Evolutionary conservation across 2,797 vertebrate genomes (phyloP).

Genomic region (Anas bernieri): DNA sequence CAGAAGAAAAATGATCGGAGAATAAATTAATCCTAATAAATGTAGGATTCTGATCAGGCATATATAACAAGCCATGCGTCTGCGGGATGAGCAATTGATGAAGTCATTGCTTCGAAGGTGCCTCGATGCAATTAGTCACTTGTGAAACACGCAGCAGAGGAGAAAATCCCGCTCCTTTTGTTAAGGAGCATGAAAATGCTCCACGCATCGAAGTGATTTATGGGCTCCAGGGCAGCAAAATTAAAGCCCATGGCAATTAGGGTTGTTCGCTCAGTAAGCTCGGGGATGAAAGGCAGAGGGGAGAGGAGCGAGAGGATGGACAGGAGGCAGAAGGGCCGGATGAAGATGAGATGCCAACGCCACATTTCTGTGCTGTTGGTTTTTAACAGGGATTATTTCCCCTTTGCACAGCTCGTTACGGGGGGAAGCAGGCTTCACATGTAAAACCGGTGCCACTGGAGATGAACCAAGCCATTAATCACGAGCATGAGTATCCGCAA

Average conservation of each 20-base stretch:
- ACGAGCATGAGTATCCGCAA: not conserved
- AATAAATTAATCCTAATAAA: conserved; percentile 72
- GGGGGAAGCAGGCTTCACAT: not conserved
- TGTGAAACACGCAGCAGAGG: conserved; percentile 42
- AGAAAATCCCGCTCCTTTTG: conserved; percentile 51
- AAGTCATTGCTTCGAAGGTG: conserved; percentile 66
- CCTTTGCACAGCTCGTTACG: not conserved
- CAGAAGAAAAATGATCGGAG: conserved; percentile 27
- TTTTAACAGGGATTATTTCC: not conserved
- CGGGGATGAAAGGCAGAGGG: conserved; percentile 1
- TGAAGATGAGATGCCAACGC: not conserved
- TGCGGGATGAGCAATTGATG: conserved; percentile 61
- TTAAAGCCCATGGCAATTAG: conserved; percentile 12
- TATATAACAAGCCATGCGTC: not conserved
- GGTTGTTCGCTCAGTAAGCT: not conserved
- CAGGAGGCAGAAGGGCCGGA: conserved; percentile 29
- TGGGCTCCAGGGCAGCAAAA: conserved; percentile 43
- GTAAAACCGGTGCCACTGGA: conserved; percentile 23
- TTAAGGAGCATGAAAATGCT: conserved; percentile 35
- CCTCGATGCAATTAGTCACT: conserved; percentile 65
- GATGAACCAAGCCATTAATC: conserved; percentile 57
- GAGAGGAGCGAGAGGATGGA: conserved; percentile 19
- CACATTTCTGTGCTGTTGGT: not conserved
- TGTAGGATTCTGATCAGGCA: conserved; percentile 40
- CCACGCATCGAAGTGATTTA: not conserved